Conservation (phyloP, 2,888 invertebrate genomes). For the Gastracanthus pulcherrimus region DNA sequence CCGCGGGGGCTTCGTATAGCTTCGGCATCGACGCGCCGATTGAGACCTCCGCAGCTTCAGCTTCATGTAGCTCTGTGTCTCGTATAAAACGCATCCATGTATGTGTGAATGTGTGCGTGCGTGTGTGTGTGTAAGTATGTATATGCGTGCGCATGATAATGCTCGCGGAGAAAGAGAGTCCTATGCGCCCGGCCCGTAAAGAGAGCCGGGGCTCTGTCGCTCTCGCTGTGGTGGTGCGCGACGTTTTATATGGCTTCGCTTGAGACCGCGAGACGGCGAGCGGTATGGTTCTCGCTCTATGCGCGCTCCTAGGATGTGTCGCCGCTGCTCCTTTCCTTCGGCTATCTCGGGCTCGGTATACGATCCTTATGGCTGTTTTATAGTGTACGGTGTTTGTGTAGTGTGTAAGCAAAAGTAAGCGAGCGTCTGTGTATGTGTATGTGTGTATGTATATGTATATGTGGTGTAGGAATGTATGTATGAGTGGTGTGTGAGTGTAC, state of each 20-base stretch:
- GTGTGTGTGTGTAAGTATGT: background rate
- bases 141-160: background rate
- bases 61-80: too few species aligned
- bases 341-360: background rate
- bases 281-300: too few species aligned
- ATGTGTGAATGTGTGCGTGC: background rate
- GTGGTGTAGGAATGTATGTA: too few species aligned
- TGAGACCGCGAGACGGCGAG: constrained; percentile 27
- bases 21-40: constrained; percentile 66
- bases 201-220: background rate
- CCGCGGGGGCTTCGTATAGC: too few species aligned
- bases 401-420: too few species aligned
- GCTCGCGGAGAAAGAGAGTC: too few species aligned
- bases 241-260: constrained; percentile 48
- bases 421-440: background rate
- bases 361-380: constrained; percentile 30
- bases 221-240: constrained; percentile 4
- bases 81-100: constrained; percentile 1
- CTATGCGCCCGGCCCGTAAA: constrained; percentile 9
- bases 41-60: constrained; percentile 73
- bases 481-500: too few species aligned
- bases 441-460: too few species aligned
- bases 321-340: background rate
- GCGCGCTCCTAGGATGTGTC: constrained; percentile 43
- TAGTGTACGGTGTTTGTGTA: background rate